A percentile compares a stretch with the other conserved stretches of the same genome.
Evolutionary conservation across 2,888 invertebrate species (phyloP).

Genomic region (Epirrita christyi): DNA sequence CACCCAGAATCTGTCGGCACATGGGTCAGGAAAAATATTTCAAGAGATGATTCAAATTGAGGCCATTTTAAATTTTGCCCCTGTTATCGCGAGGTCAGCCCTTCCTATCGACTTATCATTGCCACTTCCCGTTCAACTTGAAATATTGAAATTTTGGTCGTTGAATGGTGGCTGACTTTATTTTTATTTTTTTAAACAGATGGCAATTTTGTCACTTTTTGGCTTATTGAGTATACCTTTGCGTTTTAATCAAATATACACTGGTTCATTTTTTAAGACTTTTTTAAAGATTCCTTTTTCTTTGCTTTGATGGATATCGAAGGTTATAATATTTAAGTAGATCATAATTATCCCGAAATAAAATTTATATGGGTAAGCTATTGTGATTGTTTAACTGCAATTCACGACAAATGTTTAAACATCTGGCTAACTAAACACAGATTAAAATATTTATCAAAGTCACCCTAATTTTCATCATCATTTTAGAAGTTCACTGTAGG

Average conservation of each 20-base stretch:
- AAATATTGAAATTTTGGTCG: constrained; percentile 43
- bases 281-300: no score
- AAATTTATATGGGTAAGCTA: constrained; percentile 14
- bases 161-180: constrained; percentile 7
- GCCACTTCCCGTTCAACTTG: constrained; percentile 62
- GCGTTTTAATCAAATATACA: neutral
- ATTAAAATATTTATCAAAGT: constrained; percentile 33
- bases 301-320: no score
- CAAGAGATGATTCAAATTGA: constrained; percentile 21
- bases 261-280: no score
- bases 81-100: constrained; percentile 62
- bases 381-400: constrained; percentile 19
- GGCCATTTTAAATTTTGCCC: constrained; percentile 26
- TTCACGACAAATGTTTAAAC: constrained; percentile 35
- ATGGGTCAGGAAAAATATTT: constrained; percentile 16
- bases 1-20: constrained; percentile 5
- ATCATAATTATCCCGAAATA: no score
- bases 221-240: constrained; percentile 1
- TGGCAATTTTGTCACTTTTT: neutral
- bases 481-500: no score
- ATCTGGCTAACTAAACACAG: constrained; percentile 37
- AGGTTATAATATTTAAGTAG: no score
- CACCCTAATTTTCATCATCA: constrained; percentile 11
- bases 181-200: constrained; percentile 9
- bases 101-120: constrained; percentile 67